These are phyloP conservation scores for Ichneumon xanthorius DNA, from an alignment of 2,888 invertebrate genomes.

Conservation along the genomic window DNA sequence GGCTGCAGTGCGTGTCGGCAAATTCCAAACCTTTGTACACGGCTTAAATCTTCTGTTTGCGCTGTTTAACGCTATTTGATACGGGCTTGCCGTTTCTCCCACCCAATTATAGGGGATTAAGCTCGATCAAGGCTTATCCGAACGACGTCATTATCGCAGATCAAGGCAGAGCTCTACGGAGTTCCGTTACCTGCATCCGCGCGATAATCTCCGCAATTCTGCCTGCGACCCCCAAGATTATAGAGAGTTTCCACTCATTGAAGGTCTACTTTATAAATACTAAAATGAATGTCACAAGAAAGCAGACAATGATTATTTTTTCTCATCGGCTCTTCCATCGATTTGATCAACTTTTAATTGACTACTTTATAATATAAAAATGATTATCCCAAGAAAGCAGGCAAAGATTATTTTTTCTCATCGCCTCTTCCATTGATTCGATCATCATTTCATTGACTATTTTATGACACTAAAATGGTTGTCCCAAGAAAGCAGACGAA, in stretches of 20 bases:
- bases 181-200: neutral
- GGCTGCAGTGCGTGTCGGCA: neutral
- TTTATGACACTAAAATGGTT: no score
- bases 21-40: neutral
- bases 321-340: neutral
- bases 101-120: constrained; percentile 12
- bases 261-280: neutral
- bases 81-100: neutral
- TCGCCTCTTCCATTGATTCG: neutral
- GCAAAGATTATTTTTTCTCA: neutral
- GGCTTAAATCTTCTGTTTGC: neutral
- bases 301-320: neutral
- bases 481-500: neutral
- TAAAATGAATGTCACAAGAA: neutral
- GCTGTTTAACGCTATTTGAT: neutral
- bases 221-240: neutral
- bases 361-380: no score
- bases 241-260: neutral
- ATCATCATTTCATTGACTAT: neutral
- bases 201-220: neutral
- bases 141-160: constrained; percentile 4
- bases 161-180: neutral
- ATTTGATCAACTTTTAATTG: constrained; percentile 1
- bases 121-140: constrained; percentile 7
- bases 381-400: neutral